These are phyloP conservation scores for Dolichoris vasculosae DNA, from an alignment of 1,140 invertebrate genomes.

Conservation along the genomic window DNA sequence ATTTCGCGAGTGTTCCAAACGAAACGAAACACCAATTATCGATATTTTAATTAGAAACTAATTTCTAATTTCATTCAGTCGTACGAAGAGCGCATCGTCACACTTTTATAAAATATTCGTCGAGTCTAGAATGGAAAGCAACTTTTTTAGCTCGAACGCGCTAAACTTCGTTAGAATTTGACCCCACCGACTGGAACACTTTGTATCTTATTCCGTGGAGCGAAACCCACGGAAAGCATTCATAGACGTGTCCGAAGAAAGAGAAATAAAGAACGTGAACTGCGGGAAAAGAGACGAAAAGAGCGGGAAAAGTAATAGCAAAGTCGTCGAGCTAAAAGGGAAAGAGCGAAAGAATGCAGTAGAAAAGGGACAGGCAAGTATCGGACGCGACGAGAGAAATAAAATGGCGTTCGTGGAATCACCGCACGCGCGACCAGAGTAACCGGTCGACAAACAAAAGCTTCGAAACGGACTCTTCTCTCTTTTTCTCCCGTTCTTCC, in stretches of 20 bases:
- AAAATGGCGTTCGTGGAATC: constrained; percentile 68
- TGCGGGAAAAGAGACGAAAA: neutral
- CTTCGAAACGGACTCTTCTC: constrained; percentile 47
- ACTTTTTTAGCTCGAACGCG: too few relatives aligned
- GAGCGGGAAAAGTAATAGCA: neutral
- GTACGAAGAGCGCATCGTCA: too few relatives aligned
- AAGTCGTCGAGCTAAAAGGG: constrained; percentile 4
- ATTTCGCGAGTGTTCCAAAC: too few relatives aligned
- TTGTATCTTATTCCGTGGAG: constrained; percentile 6
- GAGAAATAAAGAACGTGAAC: neutral
- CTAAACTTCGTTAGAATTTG: neutral
- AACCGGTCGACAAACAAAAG: constrained; percentile 70
- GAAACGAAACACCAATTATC: too few relatives aligned
- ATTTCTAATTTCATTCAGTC: too few relatives aligned
- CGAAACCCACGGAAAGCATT: neutral
- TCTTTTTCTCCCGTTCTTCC: constrained; percentile 7
- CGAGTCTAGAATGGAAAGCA: too few relatives aligned
- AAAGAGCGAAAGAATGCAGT: neutral
- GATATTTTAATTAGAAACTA: too few relatives aligned
- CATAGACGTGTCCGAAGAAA: neutral
- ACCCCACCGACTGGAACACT: neutral
- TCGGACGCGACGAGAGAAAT: constrained; percentile 53
- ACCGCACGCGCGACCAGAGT: constrained; percentile 15
- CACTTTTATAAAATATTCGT: too few relatives aligned
- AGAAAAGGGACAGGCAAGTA: constrained; percentile 54